Percentiles rank a stretch among this genome's conserved stretches.
Conservation (phyloP, 2,797 vertebrate genomes). For the Melanotaenia parkinsoni region DNA sequence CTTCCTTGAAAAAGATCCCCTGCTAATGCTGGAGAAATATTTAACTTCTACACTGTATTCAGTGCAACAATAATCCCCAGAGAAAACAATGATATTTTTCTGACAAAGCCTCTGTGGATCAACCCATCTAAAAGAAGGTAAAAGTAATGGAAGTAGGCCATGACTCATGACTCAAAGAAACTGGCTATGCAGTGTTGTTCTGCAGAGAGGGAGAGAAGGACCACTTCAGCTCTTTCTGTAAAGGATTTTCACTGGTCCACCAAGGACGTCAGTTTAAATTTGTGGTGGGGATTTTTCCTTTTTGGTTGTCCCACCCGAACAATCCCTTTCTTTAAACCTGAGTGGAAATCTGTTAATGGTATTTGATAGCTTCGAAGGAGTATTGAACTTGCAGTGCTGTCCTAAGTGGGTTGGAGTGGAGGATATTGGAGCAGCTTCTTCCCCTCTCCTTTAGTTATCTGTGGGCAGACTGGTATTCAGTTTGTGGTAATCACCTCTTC, state of each 20-base stretch:
- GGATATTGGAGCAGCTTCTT: constrained; percentile 45
- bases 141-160: constrained; percentile 76
- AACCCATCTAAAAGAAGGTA: constrained; percentile 53
- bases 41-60: constrained; percentile 62
- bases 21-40: constrained; percentile 56
- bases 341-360: constrained; percentile 68
- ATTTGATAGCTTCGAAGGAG: constrained; percentile 63
- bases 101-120: constrained; percentile 62
- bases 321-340: constrained; percentile 60
- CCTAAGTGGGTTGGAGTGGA: constrained; percentile 60
- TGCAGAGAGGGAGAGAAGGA: constrained; percentile 63
- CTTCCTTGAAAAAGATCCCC: constrained; percentile 39
- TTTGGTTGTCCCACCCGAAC: constrained; percentile 53
- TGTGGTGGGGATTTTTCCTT: constrained; percentile 50
- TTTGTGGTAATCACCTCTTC: constrained; percentile 65
- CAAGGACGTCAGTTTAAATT: constrained; percentile 74
- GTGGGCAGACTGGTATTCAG: constrained; percentile 65
- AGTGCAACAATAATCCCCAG: constrained; percentile 40
- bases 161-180: constrained; percentile 71
- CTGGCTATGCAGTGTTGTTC: constrained; percentile 68
- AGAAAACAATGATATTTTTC: constrained; percentile 61
- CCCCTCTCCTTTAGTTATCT: constrained; percentile 42
- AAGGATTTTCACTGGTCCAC: constrained; percentile 66
- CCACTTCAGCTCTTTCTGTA: constrained; percentile 65
- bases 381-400: constrained; percentile 57